Percentiles rank a stretch among this genome's conserved stretches.
These are phyloP conservation scores for Pentalonia nigronervosa DNA, from an alignment of 1,140 invertebrate species.

Conservation along the genomic window DNA sequence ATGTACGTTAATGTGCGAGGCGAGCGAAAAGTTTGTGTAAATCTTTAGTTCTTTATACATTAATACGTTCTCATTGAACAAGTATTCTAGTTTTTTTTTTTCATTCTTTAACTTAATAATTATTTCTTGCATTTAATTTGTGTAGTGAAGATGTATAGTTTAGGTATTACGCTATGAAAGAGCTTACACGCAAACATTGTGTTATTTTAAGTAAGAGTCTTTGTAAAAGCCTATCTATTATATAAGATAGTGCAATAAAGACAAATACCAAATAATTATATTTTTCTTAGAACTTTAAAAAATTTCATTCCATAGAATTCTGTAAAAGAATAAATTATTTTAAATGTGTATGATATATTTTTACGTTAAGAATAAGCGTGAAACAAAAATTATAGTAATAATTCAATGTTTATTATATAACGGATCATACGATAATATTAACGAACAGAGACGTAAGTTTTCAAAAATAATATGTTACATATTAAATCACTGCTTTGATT, in stretches of 20 bases:
- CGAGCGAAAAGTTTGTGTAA: background rate
- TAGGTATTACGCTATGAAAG: background rate
- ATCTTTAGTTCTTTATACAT: background rate
- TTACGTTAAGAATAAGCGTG: too few relatives aligned
- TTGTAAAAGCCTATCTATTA: background rate
- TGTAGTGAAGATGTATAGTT: background rate
- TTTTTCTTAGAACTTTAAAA: background rate
- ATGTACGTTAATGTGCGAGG: background rate
- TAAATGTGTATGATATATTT: background rate
- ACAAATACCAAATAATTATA: background rate
- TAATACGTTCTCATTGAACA: background rate
- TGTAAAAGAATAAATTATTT: background rate
- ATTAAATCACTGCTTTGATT: too few relatives aligned
- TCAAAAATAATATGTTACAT: too few relatives aligned
- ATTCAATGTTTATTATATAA: too few relatives aligned
- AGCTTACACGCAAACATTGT: background rate
- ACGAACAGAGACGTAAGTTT: too few relatives aligned
- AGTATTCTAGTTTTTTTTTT: background rate
- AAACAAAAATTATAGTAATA: too few relatives aligned
- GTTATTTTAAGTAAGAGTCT: background rate
- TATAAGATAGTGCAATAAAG: background rate
- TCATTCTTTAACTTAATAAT: background rate
- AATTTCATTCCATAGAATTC: background rate
- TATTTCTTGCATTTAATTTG: background rate
- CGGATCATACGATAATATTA: too few relatives aligned